Conservation (phyloP, 2,888 invertebrate genomes). For the Gymnoscelis rufifasciata region DNA sequence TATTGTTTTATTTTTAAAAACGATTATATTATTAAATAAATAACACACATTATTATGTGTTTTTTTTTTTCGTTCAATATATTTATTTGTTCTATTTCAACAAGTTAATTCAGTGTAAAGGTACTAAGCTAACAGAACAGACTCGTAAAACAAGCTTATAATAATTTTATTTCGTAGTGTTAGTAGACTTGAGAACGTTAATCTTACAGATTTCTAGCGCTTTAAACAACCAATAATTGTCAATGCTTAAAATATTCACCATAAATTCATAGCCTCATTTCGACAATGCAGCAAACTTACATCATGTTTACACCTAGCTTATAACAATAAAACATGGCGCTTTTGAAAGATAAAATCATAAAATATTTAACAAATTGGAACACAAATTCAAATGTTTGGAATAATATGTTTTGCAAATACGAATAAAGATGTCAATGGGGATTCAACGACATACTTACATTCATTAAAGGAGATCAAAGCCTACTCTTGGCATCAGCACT, state of each 20-base stretch:
- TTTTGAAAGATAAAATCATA: conserved; percentile 8
- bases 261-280: conserved; percentile 8
- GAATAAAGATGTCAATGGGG: conserved; percentile 58
- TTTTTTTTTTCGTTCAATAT: too few relatives aligned
- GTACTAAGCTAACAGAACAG: too few relatives aligned
- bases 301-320: conserved; percentile 13
- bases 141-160: too few relatives aligned
- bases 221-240: background rate
- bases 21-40: too few relatives aligned
- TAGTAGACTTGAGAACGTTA: too few relatives aligned
- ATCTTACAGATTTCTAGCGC: conserved; percentile 6
- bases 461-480: conserved; percentile 62
- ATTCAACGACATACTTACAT: conserved; percentile 46
- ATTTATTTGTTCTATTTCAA: too few relatives aligned
- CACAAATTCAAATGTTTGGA: background rate
- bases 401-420: background rate
- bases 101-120: too few relatives aligned
- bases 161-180: too few relatives aligned
- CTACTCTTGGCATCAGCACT: conserved; percentile 47
- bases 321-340: background rate
- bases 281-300: conserved; percentile 11
- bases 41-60: too few relatives aligned
- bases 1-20: too few relatives aligned
- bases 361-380: conserved; percentile 2
- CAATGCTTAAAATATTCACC: background rate